phyloP scores from a whole-genome alignment of 2,797 vertebrate genomes.

The Aselliscus stoliczkanus region DNA sequence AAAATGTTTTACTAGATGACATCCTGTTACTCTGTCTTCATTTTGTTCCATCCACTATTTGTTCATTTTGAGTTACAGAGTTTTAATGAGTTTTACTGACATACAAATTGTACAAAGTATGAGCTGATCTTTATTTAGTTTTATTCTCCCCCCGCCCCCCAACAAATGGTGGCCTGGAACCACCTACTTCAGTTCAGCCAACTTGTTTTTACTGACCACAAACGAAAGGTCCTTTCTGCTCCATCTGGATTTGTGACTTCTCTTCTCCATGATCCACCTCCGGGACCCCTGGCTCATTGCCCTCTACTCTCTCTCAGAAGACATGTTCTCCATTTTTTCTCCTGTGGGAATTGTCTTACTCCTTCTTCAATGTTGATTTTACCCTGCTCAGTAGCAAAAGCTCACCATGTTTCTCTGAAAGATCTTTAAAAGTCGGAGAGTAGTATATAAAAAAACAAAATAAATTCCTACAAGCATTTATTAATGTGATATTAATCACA shows the following conservation, averaged over 20 bases:
- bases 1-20: neutral
- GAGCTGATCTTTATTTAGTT: neutral
- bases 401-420: neutral
- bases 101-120: neutral
- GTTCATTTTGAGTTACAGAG: neutral
- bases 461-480: conserved; percentile 18
- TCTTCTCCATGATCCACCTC: neutral
- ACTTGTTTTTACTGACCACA: neutral
- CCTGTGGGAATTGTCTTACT: neutral
- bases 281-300: neutral
- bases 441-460: neutral
- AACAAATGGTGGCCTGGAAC: neutral
- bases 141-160: neutral
- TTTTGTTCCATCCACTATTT: neutral
- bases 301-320: neutral
- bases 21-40: neutral
- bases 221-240: conserved; percentile 28
- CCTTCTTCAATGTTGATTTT: neutral
- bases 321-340: neutral
- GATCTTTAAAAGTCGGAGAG: conserved; percentile 3
- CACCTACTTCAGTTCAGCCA: neutral
- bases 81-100: neutral
- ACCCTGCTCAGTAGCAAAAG: neutral
- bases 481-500: conserved; percentile 33
- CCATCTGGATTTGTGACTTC: conserved; percentile 24